Conservation (phyloP, 2,113 vertebrate genomes). For the Actinemys pallida region DNA sequence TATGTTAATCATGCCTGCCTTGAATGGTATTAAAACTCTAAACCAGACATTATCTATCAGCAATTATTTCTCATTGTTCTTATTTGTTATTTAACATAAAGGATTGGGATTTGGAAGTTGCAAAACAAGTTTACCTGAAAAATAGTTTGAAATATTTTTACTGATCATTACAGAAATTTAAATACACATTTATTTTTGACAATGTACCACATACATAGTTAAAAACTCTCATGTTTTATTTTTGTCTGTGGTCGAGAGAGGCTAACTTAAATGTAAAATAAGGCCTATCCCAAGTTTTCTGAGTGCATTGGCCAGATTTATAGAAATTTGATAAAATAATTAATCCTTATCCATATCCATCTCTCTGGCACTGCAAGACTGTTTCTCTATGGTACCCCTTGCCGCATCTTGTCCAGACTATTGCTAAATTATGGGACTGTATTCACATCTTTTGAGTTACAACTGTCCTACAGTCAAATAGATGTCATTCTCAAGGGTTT, state of each 20-base stretch:
- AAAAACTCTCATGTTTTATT: background rate
- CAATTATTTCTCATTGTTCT: background rate
- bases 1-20: background rate
- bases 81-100: background rate
- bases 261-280: background rate
- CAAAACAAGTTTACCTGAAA: background rate
- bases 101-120: background rate
- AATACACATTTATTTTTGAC: background rate
- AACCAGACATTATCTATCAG: background rate
- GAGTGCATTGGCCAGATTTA: background rate
- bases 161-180: background rate
- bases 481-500: background rate
- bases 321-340: background rate
- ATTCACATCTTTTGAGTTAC: background rate
- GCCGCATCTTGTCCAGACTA: background rate
- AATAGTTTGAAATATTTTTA: background rate
- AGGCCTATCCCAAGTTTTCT: background rate
- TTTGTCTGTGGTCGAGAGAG: background rate
- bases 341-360: too few relatives aligned
- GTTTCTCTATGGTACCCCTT: background rate
- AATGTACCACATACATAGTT: fast-evolving
- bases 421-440: background rate
- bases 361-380: background rate
- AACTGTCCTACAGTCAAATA: background rate
- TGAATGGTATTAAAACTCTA: background rate